phyloP scores from a whole-genome alignment of 30 jellyfish, hydroid and myxozoan genomes.

The Hydra vulgaris region DNA sequence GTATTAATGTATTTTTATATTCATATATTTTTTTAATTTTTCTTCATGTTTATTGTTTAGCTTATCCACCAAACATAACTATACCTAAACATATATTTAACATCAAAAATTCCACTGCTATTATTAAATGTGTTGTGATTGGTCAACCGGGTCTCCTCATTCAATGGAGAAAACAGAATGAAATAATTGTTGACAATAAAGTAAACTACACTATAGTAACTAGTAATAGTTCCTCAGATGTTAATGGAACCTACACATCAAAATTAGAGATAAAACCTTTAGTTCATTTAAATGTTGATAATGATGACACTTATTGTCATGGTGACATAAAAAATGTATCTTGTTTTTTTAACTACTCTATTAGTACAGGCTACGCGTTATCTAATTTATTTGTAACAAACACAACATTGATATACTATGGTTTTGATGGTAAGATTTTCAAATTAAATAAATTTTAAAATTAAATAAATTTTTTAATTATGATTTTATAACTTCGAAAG shows the following conservation, averaged over 20 bases:
- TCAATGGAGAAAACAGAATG: background rate
- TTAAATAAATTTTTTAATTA: too few relatives aligned
- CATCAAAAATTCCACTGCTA: background rate
- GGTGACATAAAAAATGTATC: background rate
- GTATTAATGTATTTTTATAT: background rate
- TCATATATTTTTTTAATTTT: background rate
- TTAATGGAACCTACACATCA: background rate
- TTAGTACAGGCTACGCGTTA: background rate
- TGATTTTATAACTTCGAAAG: too few relatives aligned
- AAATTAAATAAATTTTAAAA: background rate
- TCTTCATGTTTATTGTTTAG: background rate
- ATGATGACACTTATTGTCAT: background rate
- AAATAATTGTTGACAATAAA: background rate
- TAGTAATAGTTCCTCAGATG: background rate
- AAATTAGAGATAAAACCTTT: background rate
- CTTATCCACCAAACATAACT: background rate
- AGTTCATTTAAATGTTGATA: background rate
- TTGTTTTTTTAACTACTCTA: background rate
- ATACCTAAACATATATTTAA: background rate
- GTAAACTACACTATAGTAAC: background rate
- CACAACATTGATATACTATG: background rate
- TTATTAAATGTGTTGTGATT: background rate
- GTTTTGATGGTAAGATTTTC: slow-evolving; percentile 13
- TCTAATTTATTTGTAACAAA: background rate
- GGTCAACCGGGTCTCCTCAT: background rate